Evolutionary conservation across 2,113 vertebrate species (phyloP), one percentile per base, ranked within the genome.

Genomic region (Mirounga angustirostris): DNA sequence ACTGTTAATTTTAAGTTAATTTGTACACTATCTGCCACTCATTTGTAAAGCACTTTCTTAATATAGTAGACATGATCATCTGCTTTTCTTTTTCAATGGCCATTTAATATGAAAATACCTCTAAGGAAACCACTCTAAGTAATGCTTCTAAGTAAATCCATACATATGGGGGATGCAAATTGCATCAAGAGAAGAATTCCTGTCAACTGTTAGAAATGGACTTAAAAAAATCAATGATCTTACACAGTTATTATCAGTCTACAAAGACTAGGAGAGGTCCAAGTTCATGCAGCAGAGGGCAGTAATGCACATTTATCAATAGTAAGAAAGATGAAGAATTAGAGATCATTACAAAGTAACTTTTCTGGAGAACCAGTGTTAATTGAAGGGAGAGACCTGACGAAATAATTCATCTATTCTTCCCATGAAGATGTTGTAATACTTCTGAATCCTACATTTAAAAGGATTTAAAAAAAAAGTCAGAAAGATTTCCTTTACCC

Each of bases 261-360:
- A 24, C 36, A 95, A 96, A 86, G 28, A 78, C 11, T 73, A 40
- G 6, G 46, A 94, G 28, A 79, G 54, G 26, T 65, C n/a, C 36
- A 93, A 78, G 9, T 46, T 80, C 33, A 67, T 73, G 82, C 86
- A 95, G 65, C 67, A 96, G 43, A 88, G 85, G 83, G 73, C 36
- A 69, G 83, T 95, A 89, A 82, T 69, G 33, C 21, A 71, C 54
- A 92, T 52, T 79, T 30, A 26, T n/a, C 16, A 8, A 36, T 33
- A 69, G 43, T 50, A 78, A 83, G 36, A 73, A 59, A 93, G 18
- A 85, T 12, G 19, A 83, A 67, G 28, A 50, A 30, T 21, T 71
- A 65, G 43, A 84, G 33, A 86, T 69, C n/a, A 74, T 50, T 40
- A 56, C 22, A 43, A 90, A 79, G 15, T 58, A n/a, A 58, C n/a